A percentile compares a stretch with the other conserved stretches of the same genome.
These are phyloP conservation scores for Ichneumoninae sp. DNA, from an alignment of 2,888 invertebrate genomes.

Conservation along the genomic window DNA sequence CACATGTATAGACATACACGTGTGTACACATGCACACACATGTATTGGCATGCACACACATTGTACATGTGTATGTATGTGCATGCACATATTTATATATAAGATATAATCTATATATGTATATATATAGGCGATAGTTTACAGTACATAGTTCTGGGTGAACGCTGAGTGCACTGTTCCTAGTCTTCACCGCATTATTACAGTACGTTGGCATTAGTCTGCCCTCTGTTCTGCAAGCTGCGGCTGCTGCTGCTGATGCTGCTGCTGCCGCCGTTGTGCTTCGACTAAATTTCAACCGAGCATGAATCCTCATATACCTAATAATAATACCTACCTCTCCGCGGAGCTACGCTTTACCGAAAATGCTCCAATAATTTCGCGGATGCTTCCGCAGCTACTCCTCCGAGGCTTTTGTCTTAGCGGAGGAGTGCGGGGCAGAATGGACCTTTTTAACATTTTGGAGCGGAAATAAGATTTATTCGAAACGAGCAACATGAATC, in stretches of 20 bases:
- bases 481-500: too few relatives aligned
- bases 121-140: neutral
- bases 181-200: conserved; percentile 43
- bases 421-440: too few relatives aligned
- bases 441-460: too few relatives aligned
- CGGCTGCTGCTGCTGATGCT: neutral
- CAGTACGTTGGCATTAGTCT: conserved; percentile 26
- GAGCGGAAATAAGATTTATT: too few relatives aligned
- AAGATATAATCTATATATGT: neutral
- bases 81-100: neutral
- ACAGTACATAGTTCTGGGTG: neutral
- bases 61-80: too few relatives aligned
- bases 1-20: too few relatives aligned
- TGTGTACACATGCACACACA: too few relatives aligned
- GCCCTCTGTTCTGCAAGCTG: conserved; percentile 23
- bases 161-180: conserved; percentile 15
- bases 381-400: conserved; percentile 6
- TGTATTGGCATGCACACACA: too few relatives aligned
- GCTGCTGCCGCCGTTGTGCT: neutral
- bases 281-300: conserved; percentile 37
- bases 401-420: neutral
- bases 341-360: neutral
- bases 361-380: conserved; percentile 1
- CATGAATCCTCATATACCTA: conserved; percentile 15
- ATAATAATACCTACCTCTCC: neutral